phyloP scores from a whole-genome alignment of 1,140 invertebrate species.

The Trichonephila inaurata region DNA sequence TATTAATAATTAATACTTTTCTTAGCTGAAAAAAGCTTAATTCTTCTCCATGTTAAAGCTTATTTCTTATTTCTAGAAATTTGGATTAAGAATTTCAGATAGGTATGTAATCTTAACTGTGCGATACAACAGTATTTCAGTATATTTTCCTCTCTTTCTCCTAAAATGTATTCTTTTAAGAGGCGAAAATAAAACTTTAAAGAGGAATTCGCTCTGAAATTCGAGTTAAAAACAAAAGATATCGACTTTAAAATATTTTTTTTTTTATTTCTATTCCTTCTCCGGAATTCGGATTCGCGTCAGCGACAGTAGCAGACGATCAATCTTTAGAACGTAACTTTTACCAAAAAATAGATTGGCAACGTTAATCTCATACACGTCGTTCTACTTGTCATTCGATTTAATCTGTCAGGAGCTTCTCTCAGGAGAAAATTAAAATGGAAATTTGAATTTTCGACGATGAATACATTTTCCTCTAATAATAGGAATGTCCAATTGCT shows the following conservation, averaged over 20 bases:
- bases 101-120: neutral
- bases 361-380: constrained; percentile 34
- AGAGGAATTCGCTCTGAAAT: neutral
- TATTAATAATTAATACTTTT: no score
- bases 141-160: neutral
- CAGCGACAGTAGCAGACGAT: constrained; percentile 6
- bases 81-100: no score
- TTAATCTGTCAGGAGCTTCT: constrained; percentile 13
- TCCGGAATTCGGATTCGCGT: constrained; percentile 15
- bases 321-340: constrained; percentile 32
- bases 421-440: neutral
- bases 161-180: neutral
- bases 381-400: neutral
- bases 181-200: neutral
- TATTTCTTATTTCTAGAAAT: neutral
- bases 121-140: neutral
- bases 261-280: neutral
- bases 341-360: constrained; percentile 43
- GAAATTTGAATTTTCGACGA: neutral
- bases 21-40: neutral
- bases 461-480: neutral
- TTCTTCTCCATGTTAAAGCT: neutral
- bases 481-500: constrained; percentile 1
- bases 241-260: neutral
- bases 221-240: constrained; percentile 14